Evolutionary conservation across 2,113 vertebrate genomes (phyloP).

Genomic region (Dendrocopos noguchii): DNA sequence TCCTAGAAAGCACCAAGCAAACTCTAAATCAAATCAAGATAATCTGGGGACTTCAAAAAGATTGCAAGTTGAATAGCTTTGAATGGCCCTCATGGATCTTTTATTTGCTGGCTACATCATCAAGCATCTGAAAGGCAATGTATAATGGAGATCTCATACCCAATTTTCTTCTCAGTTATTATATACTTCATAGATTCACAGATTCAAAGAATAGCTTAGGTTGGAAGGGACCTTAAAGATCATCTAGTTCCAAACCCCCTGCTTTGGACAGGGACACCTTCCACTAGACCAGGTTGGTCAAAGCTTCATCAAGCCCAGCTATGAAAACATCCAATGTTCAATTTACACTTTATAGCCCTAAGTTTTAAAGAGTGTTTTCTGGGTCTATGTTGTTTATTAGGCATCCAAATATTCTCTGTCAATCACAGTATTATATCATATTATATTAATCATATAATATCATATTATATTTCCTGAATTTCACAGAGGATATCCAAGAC

Average conservation of each 20-base stretch:
- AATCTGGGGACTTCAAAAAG: conserved; percentile 8
- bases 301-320: too few species aligned
- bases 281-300: too few species aligned
- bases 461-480: background rate
- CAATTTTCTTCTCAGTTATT: background rate
- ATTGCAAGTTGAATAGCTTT: background rate
- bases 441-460: too few species aligned
- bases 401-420: background rate
- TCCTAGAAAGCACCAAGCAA: conserved; percentile 30
- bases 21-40: conserved; percentile 2
- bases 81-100: background rate
- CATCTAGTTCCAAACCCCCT: too few species aligned
- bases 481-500: background rate
- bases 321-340: background rate
- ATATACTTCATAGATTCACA: background rate
- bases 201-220: too few species aligned
- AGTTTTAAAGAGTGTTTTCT: background rate
- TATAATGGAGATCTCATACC: background rate
- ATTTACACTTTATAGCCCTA: background rate
- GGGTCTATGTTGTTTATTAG: too few species aligned
- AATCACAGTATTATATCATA: background rate
- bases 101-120: background rate
- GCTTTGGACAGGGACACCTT: too few species aligned
- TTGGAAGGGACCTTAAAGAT: too few species aligned
- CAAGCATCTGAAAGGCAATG: background rate